Evolutionary conservation across 2,113 vertebrate genomes (phyloP), one percentile per base, ranked within the genome.

Genomic region (Aldabrachelys gigantea): DNA sequence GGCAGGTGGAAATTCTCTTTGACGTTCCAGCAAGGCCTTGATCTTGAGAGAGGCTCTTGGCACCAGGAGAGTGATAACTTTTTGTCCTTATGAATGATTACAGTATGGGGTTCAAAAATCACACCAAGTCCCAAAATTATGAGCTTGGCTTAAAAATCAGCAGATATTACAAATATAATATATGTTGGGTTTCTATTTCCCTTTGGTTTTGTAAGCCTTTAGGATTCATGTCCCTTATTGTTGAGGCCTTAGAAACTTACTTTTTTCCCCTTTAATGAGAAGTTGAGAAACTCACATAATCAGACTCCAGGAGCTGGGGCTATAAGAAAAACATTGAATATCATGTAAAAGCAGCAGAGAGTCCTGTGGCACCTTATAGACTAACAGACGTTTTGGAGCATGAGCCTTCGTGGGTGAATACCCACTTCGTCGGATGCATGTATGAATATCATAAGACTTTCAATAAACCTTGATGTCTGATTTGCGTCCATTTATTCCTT

Each of bases 1-100:
- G 96, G 96, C 97, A 97, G 97, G 97, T 97, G 97, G 97, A 96
- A 97, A 95, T 95, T 91, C 94, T 97, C 96, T 88, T 93, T 97
- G 94, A 93, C 95, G 94, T 96, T 95, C 94, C 52, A 0, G 92
- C 92, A 53, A 94, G 96, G 94, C 56, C 29, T 89, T 25, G 0
- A 3, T 41, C 94, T 92, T 86, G 89, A 94, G 93, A 95, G 95
- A 90, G 27, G 87, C 2, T 93, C 56, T 1, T 96, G 96, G 96
- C 97, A 96, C 75, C 92, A 94, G 50, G 52, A 2, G 85, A 50
- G 78, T 2, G 87, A 90, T 95, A 87, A 57, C 90, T 62, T 90
- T 5, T 3, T 82, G 95, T 91, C 81, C 90, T 31, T 95, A 78
- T 96, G 95, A 95, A 94, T 97, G 94, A 95, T 93, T 50, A 91